phyloP scores from a whole-genome alignment of 2,888 invertebrate genomes.

The Phanerotoma sp. region DNA sequence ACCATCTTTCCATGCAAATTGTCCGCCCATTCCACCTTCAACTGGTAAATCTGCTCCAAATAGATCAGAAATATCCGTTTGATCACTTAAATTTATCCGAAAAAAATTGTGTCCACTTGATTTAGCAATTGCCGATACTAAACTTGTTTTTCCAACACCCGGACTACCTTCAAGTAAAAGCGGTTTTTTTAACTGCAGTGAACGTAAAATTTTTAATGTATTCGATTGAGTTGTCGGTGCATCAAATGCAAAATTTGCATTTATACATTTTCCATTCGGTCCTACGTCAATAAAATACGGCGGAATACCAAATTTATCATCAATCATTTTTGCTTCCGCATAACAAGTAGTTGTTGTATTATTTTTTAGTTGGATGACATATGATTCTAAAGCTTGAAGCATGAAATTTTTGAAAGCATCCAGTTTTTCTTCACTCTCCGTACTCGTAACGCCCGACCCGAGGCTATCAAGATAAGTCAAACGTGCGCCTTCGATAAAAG shows the following conservation, averaged over 20 bases:
- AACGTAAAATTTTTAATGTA: slow-evolving; percentile 80
- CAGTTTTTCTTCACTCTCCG: slow-evolving; percentile 63
- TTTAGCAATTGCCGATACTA: slow-evolving; percentile 87
- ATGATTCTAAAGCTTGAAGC: neutral
- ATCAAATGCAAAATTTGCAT: slow-evolving; percentile 68
- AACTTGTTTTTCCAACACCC: slow-evolving; percentile 97
- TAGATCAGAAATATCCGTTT: slow-evolving; percentile 96
- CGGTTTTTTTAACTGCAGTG: slow-evolving; percentile 87
- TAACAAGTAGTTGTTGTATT: slow-evolving; percentile 43
- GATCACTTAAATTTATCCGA: slow-evolving; percentile 96
- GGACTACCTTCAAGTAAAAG: slow-evolving; percentile 96
- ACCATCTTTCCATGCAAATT: slow-evolving; percentile 96
- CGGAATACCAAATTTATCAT: slow-evolving; percentile 68
- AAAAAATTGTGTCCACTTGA: slow-evolving; percentile 81
- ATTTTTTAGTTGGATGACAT: neutral
- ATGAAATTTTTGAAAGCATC: slow-evolving; percentile 53
- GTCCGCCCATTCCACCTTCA: slow-evolving; percentile 80
- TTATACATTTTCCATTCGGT: slow-evolving; percentile 34
- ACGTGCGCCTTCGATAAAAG: slow-evolving; percentile 87
- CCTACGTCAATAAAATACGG: slow-evolving; percentile 75
- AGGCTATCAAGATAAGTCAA: slow-evolving; percentile 90
- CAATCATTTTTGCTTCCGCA: no score
- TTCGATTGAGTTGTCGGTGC: slow-evolving; percentile 81
- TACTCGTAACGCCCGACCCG: slow-evolving; percentile 78
- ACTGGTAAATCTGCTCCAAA: slow-evolving; percentile 98